These are phyloP conservation scores for Drosophila tani DNA, from an alignment of 1,140 invertebrate species.

Conservation along the genomic window DNA sequence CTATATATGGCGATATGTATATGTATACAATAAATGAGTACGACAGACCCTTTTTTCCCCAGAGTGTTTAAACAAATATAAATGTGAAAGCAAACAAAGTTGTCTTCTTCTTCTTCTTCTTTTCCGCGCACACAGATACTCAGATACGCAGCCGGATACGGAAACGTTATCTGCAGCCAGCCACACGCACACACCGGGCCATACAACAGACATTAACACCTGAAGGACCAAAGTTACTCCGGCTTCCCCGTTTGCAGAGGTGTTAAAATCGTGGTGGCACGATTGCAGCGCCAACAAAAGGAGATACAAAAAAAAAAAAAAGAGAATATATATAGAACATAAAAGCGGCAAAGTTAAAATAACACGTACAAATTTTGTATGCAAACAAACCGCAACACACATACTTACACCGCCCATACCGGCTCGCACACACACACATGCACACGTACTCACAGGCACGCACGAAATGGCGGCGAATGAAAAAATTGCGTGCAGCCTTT, in stretches of 20 bases:
- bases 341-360: constrained; percentile 66
- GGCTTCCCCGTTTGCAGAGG: constrained; percentile 32
- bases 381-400: constrained; percentile 69
- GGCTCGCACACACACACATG: constrained; percentile 5
- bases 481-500: constrained; percentile 80
- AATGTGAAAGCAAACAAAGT: constrained; percentile 67
- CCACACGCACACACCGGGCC: constrained; percentile 56
- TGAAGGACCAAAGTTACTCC: constrained; percentile 61
- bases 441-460: constrained; percentile 29
- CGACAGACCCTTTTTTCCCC: constrained; percentile 46
- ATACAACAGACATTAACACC: constrained; percentile 75
- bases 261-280: constrained; percentile 56
- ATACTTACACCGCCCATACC: constrained; percentile 8
- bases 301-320: constrained; percentile 59
- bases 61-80: constrained; percentile 78
- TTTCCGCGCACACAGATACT: constrained; percentile 7
- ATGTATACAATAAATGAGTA: constrained; percentile 52
- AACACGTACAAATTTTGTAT: constrained; percentile 75
- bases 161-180: constrained; percentile 60
- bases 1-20: constrained; percentile 43
- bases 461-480: constrained; percentile 59
- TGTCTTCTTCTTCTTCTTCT: constrained; percentile 49
- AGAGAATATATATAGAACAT: constrained; percentile 43
- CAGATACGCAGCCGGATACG: constrained; percentile 40
- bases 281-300: constrained; percentile 43